These are phyloP conservation scores for Melitaea athalia DNA, from an alignment of 2,888 invertebrate genomes.

Conservation along the genomic window DNA sequence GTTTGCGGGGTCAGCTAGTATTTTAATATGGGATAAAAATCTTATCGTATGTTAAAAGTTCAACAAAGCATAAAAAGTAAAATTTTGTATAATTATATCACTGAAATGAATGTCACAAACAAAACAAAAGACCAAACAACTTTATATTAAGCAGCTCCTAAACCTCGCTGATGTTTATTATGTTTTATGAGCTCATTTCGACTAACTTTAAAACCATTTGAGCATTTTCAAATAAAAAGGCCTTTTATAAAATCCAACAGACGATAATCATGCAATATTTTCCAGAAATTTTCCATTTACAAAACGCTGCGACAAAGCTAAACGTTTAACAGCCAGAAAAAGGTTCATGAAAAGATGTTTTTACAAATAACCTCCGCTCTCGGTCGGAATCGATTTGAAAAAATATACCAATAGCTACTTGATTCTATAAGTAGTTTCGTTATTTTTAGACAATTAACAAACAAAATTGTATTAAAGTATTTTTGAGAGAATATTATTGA, in stretches of 20 bases:
- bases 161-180: constrained; percentile 29
- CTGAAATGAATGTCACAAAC: constrained; percentile 11
- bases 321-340: constrained; percentile 38
- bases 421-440: neutral
- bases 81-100: constrained; percentile 4
- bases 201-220: constrained; percentile 28
- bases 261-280: constrained; percentile 39
- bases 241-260: constrained; percentile 34
- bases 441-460: neutral
- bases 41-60: neutral
- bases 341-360: constrained; percentile 30
- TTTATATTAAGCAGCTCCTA: constrained; percentile 23
- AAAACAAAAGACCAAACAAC: constrained; percentile 2
- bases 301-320: constrained; percentile 39
- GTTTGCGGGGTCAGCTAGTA: no score
- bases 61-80: neutral
- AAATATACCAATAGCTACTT: constrained; percentile 18
- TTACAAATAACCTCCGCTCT: constrained; percentile 29
- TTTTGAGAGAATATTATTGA: neutral
- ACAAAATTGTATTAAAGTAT: neutral
- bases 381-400: constrained; percentile 25
- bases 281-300: constrained; percentile 39
- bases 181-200: constrained; percentile 30
- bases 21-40: neutral
- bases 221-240: constrained; percentile 30